Evolutionary conservation across 37 sponge, comb jelly and placozoan genomes (phyloP).

Genomic region (Chondrilla cf. caribensis): DNA sequence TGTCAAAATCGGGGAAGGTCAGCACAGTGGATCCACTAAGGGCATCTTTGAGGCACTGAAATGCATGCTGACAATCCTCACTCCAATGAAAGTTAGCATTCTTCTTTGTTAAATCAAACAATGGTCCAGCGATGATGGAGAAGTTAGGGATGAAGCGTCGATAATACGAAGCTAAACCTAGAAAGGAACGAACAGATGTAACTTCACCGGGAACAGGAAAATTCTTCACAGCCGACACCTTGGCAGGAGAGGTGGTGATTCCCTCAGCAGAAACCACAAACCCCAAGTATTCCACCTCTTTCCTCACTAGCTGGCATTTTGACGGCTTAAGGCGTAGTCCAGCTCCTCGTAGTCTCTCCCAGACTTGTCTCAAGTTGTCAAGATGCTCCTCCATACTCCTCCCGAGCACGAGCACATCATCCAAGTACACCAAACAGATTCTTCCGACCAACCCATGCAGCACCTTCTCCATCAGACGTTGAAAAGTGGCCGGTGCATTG

Average conservation of each 20-base stretch:
- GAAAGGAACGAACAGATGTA: conserved; percentile 30
- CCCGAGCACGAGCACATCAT: conserved; percentile 50
- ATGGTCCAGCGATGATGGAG: conserved; percentile 33
- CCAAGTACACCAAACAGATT: conserved; percentile 37
- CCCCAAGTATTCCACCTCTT: conserved; percentile 32
- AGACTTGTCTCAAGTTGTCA: conserved; percentile 28
- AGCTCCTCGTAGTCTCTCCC: conserved; percentile 25
- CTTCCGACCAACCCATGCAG: conserved; percentile 21
- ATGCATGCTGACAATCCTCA: conserved; percentile 36
- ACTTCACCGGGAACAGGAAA: conserved; percentile 20
- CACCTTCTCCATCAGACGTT: conserved; percentile 53
- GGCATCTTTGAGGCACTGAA: conserved; percentile 34
- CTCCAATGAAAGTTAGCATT: conserved; percentile 42
- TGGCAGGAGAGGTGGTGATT: conserved; percentile 23
- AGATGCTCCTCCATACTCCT: conserved; percentile 29
- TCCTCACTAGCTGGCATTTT: conserved; percentile 16
- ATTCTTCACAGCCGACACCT: conserved; percentile 17
- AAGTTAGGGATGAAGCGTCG: conserved; percentile 41
- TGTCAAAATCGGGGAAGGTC: conserved; percentile 34
- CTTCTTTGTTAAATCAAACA: conserved; percentile 37
- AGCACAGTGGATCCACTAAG: conserved; percentile 38
- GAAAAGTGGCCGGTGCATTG: conserved; percentile 56
- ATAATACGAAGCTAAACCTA: conserved; percentile 47
- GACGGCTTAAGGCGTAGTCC: conserved; percentile 36
- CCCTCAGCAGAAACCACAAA: conserved; percentile 27